Conservation (phyloP, 2,113 vertebrate genomes). For the Pipra filicauda region DNA sequence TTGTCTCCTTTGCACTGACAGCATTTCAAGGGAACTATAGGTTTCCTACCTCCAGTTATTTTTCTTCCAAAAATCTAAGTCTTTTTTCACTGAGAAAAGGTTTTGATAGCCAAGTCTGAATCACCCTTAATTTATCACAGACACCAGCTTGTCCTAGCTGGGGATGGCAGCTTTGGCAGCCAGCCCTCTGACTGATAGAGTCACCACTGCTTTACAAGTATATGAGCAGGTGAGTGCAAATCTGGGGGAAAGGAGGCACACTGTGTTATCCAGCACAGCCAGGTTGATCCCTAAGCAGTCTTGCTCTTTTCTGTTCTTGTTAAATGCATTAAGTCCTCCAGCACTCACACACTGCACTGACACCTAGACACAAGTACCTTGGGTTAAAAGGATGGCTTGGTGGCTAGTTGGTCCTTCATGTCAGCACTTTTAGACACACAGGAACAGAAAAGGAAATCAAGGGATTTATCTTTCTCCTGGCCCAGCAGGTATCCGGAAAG, state of each 20-base stretch:
- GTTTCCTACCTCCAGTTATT: not conserved
- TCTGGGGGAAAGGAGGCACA: not conserved
- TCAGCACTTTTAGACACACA: not conserved
- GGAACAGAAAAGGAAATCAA: not conserved
- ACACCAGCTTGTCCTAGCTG: not conserved
- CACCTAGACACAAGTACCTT: fast-evolving
- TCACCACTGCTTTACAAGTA: not conserved
- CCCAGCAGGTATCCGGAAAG: not conserved
- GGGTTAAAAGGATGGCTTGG: not conserved
- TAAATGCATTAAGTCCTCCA: not conserved
- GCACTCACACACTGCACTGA: not conserved
- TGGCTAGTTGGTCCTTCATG: not conserved
- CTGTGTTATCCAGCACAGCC: not conserved
- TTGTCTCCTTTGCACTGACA: not conserved
- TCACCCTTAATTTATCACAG: not conserved
- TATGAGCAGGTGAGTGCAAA: not conserved
- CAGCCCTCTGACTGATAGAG: not conserved
- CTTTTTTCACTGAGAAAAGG: not conserved
- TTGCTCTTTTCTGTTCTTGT: not conserved
- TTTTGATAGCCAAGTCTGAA: not conserved
- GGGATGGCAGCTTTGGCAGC: not conserved
- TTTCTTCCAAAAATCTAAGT: not conserved
- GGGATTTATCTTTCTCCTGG: not conserved
- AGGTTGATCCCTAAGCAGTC: not conserved
- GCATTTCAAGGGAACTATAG: not conserved